Evolutionary conservation across 1,140 invertebrate species (phyloP).

Genomic region (Bilobella aurantiaca): DNA sequence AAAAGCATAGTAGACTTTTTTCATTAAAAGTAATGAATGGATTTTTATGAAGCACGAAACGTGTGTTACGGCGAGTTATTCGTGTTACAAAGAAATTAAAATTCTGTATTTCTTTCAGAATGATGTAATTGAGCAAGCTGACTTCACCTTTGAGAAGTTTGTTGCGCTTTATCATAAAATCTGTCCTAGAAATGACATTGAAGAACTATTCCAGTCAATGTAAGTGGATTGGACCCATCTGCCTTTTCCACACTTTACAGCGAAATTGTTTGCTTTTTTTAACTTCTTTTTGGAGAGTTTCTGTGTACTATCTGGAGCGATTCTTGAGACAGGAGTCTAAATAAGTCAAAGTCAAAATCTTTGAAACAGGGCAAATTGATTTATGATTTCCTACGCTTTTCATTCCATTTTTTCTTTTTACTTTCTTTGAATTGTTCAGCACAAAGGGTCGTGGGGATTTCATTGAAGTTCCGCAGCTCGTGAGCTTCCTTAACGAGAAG

Average conservation of each 20-base stretch:
- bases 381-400: neutral
- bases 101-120: conserved; percentile 46
- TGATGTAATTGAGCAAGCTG: conserved; percentile 85
- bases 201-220: conserved; percentile 94
- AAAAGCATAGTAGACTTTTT: too few relatives aligned
- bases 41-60: too few relatives aligned
- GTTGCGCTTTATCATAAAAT: conserved; percentile 98
- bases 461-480: conserved; percentile 76
- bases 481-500: conserved; percentile 94
- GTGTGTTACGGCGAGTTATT: too few relatives aligned
- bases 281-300: neutral
- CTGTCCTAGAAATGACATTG: conserved; percentile 96
- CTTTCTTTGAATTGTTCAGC: conserved; percentile 44
- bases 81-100: too few relatives aligned
- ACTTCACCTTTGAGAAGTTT: conserved; percentile 98
- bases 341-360: neutral
- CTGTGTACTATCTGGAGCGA: too few relatives aligned
- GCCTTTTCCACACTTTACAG: neutral
- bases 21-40: too few relatives aligned
- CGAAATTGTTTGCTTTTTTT: neutral
- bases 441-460: conserved; percentile 80
- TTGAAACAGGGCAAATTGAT: neutral
- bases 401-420: neutral
- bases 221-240: conserved; percentile 62
- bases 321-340: neutral